phyloP scores from a whole-genome alignment of 23 tunicate species.

The Styela clava region DNA sequence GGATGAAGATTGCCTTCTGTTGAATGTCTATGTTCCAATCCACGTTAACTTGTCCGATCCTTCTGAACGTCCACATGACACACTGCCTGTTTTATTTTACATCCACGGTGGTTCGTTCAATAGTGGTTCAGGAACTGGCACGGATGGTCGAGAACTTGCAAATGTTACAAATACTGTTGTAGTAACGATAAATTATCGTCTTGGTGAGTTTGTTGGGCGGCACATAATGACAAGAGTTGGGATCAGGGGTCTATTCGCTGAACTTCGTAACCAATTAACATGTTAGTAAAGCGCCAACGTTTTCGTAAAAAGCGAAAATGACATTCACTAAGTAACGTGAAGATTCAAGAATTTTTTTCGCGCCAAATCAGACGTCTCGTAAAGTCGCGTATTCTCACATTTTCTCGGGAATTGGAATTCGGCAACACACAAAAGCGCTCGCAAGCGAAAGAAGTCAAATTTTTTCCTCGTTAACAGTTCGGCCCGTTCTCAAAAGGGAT shows the following conservation, averaged over 20 bases:
- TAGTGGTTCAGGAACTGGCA: slow-evolving; percentile 51
- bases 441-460: no score
- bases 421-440: no score
- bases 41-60: slow-evolving; percentile 42
- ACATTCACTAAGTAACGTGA: no score
- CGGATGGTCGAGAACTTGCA: slow-evolving; percentile 75
- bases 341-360: no score
- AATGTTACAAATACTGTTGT: slow-evolving; percentile 51
- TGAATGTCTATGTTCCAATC: slow-evolving; percentile 65
- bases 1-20: slow-evolving; percentile 66
- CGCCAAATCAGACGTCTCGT: no score
- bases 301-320: no score
- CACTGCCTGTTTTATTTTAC: slow-evolving; percentile 78
- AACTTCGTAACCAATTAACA: background rate
- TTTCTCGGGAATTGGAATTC: no score
- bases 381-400: no score
- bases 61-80: slow-evolving; percentile 38
- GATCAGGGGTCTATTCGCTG: background rate
- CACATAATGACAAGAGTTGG: background rate
- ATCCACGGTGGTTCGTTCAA: slow-evolving; percentile 81
- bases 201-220: slow-evolving; percentile 52
- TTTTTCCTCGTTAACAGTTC: no score
- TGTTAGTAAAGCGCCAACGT: no score
- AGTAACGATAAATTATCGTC: slow-evolving; percentile 74
- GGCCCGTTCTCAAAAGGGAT: no score